These are phyloP conservation scores for Nematolebias whitei DNA, from an alignment of 2,113 vertebrate species.

Conservation along the genomic window DNA sequence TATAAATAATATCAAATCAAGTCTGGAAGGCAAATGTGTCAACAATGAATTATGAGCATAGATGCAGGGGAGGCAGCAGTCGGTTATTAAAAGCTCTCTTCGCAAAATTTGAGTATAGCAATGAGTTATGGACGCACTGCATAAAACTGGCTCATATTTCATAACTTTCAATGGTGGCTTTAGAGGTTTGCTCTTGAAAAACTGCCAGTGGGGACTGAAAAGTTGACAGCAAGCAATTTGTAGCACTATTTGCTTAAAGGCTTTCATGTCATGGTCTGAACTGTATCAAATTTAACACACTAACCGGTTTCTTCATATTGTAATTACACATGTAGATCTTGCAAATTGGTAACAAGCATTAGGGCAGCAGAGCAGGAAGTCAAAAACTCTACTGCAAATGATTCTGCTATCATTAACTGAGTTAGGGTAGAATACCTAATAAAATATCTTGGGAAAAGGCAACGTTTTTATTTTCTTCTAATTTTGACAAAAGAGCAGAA, in stretches of 20 bases:
- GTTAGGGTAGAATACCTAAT: background rate
- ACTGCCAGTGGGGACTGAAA: slow-evolving; percentile 53
- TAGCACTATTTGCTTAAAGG: slow-evolving; percentile 37
- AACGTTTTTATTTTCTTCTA: background rate
- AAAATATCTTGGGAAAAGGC: too few species aligned
- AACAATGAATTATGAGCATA: slow-evolving; percentile 78
- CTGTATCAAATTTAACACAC: slow-evolving; percentile 34
- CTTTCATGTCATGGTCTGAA: slow-evolving; percentile 33
- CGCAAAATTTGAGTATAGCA: slow-evolving; percentile 54
- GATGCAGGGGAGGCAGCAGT: slow-evolving; percentile 58
- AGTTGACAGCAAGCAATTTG: slow-evolving; percentile 56
- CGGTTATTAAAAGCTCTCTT: slow-evolving; percentile 68
- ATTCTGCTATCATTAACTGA: background rate
- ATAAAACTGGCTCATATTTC: slow-evolving; percentile 69
- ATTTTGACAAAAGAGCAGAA: too few species aligned
- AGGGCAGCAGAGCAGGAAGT: slow-evolving; percentile 11
- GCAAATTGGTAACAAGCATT: slow-evolving; percentile 13
- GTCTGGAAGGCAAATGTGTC: slow-evolving; percentile 76
- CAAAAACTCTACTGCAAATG: background rate
- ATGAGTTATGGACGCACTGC: slow-evolving; percentile 65
- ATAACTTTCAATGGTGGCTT: slow-evolving; percentile 63
- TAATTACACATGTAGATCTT: slow-evolving; percentile 51
- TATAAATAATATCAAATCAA: slow-evolving; percentile 76
- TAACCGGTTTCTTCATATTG: slow-evolving; percentile 23
- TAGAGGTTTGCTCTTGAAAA: slow-evolving; percentile 41